Evolutionary conservation across 2,113 vertebrate genomes (phyloP), one percentile per base, ranked within the genome.

Genomic region (Alethe castanea): DNA sequence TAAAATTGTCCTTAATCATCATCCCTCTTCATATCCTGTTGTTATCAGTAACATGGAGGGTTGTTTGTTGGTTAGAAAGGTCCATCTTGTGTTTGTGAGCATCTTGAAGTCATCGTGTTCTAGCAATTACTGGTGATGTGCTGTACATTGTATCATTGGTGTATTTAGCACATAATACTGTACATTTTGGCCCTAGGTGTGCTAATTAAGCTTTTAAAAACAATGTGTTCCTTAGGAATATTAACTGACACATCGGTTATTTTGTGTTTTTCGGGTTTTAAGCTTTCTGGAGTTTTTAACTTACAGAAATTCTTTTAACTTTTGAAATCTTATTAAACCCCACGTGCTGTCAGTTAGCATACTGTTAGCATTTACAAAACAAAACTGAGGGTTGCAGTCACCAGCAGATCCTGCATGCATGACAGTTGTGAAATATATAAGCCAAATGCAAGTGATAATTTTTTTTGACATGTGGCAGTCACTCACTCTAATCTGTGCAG

Each of bases 401-500:
- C 61, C 73, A 91, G 73, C 77, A 20, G 44, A 38, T 76, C 59
- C 12, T 44, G 45, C 15, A 4, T 11, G 56, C 3, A 0, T 84
- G 89, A 61, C 72, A 70, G 35, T 66, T 88, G 52, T 28, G 86
- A 92, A 92, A 92, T 72, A 22, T 8, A 19, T 64, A 33, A 92
- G 77, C 70, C 64, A 87, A 79, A 89, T 57, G 69, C 89, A 94
- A 79, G 81, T 83, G 80, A 48, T 84, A 47, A 79, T 89, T 89
- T 91, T 20, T 64, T 91, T 69, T 94, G 95, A 66, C 89, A 50
- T 91, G 94, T 88, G 91, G 57, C 83, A 91, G 77, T 81, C 72
- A 33, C 57, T 86, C 42, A 29, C 80, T 67, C 42, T 35, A 33
- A 74, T 70, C 22, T 2, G n/a, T 54, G 15, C 53, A 81, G 35